A percentile compares a stretch with the other conserved stretches of the same genome.
Evolutionary conservation across 1,140 invertebrate genomes (phyloP).

Genomic region (Leptestheria dahalacensis): DNA sequence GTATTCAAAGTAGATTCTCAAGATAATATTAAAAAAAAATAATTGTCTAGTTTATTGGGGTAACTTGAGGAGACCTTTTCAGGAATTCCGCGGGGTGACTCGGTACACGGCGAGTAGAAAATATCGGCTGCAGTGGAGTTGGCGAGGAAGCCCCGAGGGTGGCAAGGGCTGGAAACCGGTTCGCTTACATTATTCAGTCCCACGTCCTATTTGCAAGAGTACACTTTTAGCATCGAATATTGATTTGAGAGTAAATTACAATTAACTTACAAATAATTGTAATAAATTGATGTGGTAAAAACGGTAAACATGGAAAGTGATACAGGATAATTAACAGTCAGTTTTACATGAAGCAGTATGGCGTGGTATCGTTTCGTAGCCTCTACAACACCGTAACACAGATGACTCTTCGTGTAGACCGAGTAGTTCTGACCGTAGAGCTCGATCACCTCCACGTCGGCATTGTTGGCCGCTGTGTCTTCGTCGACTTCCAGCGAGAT

Average conservation of each 20-base stretch:
- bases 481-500: conserved; percentile 30
- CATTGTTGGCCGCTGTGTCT: conserved; percentile 2
- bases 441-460: conserved; percentile 20
- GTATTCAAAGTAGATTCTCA: too few relatives aligned
- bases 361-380: conserved; percentile 23
- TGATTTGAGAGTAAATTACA: too few relatives aligned
- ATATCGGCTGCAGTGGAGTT: conserved; percentile 20
- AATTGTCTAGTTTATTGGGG: too few relatives aligned
- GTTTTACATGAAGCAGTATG: conserved; percentile 21
- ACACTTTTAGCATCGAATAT: too few relatives aligned
- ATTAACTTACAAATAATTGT: too few relatives aligned
- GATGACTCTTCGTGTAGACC: conserved; percentile 32
- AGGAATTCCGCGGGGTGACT: not conserved
- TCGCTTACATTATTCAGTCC: conserved; percentile 10
- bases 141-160: conserved; percentile 16
- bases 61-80: too few relatives aligned
- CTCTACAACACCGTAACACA: conserved; percentile 36
- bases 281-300: too few relatives aligned
- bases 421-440: conserved; percentile 31
- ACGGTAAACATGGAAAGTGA: too few relatives aligned
- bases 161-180: conserved; percentile 23
- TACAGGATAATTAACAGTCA: too few relatives aligned
- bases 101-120: conserved; percentile 27
- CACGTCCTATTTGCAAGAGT: too few relatives aligned
- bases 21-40: too few relatives aligned